Percentiles rank a stretch among this genome's conserved stretches.
Conservation (phyloP, 1,140 invertebrate species). For the Drosophila ananassae region DNA sequence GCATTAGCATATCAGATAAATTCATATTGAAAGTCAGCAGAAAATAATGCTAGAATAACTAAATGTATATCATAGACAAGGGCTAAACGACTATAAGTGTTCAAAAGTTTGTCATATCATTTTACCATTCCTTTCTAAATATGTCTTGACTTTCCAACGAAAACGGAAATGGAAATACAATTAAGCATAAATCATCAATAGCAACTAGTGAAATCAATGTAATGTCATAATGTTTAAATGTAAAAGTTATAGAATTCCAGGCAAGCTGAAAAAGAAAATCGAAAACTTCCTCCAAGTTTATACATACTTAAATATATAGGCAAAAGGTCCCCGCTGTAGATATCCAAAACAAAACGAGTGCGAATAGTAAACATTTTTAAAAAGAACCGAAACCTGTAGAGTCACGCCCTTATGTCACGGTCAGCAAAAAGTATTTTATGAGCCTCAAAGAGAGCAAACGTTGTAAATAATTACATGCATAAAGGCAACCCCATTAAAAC, state of each 20-base stretch:
- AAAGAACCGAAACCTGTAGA: conserved; percentile 54
- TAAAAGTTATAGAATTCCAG: conserved; percentile 61
- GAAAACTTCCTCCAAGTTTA: conserved; percentile 67
- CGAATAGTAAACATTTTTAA: conserved; percentile 55
- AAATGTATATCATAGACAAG: conserved; percentile 43
- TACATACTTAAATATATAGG: conserved; percentile 38
- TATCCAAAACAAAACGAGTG: conserved; percentile 45
- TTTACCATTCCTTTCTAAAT: conserved; percentile 36
- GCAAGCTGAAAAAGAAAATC: conserved; percentile 58
- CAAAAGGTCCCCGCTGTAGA: conserved; percentile 63
- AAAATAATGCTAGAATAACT: conserved; percentile 10
- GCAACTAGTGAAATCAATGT: conserved; percentile 47
- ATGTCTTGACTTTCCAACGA: conserved; percentile 53
- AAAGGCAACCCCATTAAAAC: conserved; percentile 22
- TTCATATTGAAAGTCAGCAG: conserved; percentile 23
- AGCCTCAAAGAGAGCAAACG: conserved; percentile 50
- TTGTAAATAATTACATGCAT: conserved; percentile 63
- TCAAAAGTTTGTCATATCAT: conserved; percentile 58
- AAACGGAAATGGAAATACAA: conserved; percentile 29
- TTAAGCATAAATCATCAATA: conserved; percentile 44
- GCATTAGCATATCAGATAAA: conserved; percentile 69
- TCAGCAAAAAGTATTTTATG: conserved; percentile 54
- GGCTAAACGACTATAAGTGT: conserved; percentile 58
- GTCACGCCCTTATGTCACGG: conserved; percentile 26
- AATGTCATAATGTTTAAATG: conserved; percentile 51